These are phyloP conservation scores for Microctonus aethiopoides DNA, from an alignment of 2,888 invertebrate genomes.

Conservation along the genomic window DNA sequence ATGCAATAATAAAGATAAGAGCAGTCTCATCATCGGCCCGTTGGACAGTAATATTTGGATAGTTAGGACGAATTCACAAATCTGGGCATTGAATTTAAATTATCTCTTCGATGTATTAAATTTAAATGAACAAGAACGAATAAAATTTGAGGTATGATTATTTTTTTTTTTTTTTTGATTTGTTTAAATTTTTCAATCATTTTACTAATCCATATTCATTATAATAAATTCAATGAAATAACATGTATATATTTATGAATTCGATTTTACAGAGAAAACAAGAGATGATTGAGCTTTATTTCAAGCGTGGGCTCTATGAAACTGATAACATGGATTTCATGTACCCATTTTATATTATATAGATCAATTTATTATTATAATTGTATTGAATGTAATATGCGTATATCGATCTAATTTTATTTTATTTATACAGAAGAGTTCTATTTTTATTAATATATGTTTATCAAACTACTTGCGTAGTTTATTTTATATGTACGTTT, in stretches of 20 bases:
- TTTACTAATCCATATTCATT: background rate
- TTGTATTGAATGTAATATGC: background rate
- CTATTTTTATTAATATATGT: too few species aligned
- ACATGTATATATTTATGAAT: too few species aligned
- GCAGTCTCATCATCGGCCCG: slow-evolving; percentile 44
- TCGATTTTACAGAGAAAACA: slow-evolving; percentile 45
- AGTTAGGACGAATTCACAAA: slow-evolving; percentile 42
- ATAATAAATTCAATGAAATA: background rate
- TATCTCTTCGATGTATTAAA: slow-evolving; percentile 43
- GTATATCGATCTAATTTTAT: background rate
- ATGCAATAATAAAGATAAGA: background rate
- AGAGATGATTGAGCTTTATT: slow-evolving; percentile 43
- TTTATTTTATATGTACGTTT: too few species aligned
- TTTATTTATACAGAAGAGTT: too few species aligned
- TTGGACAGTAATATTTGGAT: slow-evolving; percentile 49
- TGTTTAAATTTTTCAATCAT: background rate
- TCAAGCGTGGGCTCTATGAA: slow-evolving; percentile 47
- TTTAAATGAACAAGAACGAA: slow-evolving; percentile 18
- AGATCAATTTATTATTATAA: background rate
- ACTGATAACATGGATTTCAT: slow-evolving; percentile 51
- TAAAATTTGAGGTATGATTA: slow-evolving; percentile 33
- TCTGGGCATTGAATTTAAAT: slow-evolving; percentile 48
- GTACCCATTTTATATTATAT: slow-evolving; percentile 45
- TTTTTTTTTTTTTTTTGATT: too few species aligned
- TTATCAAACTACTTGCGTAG: too few species aligned